Evolutionary conservation across 2,113 vertebrate species (phyloP).

Genomic region (Acrocephalus arundinaceus): DNA sequence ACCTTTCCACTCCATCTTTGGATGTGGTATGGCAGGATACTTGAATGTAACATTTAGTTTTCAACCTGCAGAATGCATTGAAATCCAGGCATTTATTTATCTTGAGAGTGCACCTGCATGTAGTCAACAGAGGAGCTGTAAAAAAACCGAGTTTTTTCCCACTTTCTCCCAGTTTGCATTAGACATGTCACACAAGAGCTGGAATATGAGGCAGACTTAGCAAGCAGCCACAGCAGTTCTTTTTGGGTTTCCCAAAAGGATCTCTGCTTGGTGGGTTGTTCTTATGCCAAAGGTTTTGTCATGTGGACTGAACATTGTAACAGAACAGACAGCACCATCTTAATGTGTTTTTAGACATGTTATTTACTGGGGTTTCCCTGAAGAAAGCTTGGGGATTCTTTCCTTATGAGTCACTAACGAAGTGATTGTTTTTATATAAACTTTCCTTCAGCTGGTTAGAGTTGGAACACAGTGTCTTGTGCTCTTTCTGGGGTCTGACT

Average conservation of each 20-base stretch:
- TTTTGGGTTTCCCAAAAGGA: slow-evolving; percentile 67
- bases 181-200: neutral
- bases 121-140: slow-evolving; percentile 7
- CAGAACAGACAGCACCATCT: slow-evolving; percentile 66
- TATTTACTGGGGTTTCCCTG: slow-evolving; percentile 82
- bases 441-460: slow-evolving; percentile 76
- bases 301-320: slow-evolving; percentile 48
- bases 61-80: slow-evolving; percentile 20
- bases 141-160: slow-evolving; percentile 35
- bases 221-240: slow-evolving; percentile 29
- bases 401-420: slow-evolving; percentile 76
- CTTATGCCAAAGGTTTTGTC: slow-evolving; percentile 66
- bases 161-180: slow-evolving; percentile 40
- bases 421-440: slow-evolving; percentile 78
- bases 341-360: slow-evolving; percentile 70
- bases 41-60: neutral
- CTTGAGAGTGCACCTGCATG: neutral
- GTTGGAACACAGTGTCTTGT: slow-evolving; percentile 70
- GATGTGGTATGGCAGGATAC: neutral
- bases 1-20: slow-evolving; percentile 15
- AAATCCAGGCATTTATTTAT: slow-evolving; percentile 26
- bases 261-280: slow-evolving; percentile 13
- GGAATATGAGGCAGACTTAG: slow-evolving; percentile 6
- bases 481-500: slow-evolving; percentile 42
- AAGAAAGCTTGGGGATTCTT: slow-evolving; percentile 77